These are phyloP conservation scores for Nymphicus hollandicus DNA, from an alignment of 2,113 vertebrate species.

Conservation along the genomic window DNA sequence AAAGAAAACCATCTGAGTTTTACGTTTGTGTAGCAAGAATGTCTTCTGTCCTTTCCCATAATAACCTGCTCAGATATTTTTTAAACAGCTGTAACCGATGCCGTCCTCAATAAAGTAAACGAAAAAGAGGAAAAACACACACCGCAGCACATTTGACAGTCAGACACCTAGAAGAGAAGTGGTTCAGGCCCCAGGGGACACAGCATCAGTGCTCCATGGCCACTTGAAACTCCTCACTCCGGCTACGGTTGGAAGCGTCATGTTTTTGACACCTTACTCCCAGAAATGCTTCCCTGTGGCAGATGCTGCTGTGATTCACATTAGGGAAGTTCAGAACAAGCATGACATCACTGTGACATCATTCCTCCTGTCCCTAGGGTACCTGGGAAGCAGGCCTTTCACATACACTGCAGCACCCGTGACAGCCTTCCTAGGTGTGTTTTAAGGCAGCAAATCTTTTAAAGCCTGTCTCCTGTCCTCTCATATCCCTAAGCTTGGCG, in stretches of 20 bases:
- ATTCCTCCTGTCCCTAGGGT: not conserved
- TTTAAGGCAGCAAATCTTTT: not conserved
- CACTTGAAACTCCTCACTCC: not conserved
- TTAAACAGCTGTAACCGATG: slow-evolving; percentile 28
- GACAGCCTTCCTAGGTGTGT: rapidly evolving
- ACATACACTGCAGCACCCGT: not conserved
- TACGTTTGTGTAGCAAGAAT: not conserved
- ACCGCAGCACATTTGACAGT: not conserved
- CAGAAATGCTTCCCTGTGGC: not conserved
- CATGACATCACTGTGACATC: not conserved
- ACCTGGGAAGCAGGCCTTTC: not conserved
- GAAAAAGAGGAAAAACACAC: not conserved
- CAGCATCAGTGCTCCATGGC: rapidly evolving
- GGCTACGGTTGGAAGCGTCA: not conserved
- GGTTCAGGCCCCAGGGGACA: not conserved
- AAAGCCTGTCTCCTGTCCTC: not conserved
- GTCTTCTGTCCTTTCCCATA: slow-evolving; percentile 28
- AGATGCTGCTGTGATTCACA: slow-evolving; percentile 3
- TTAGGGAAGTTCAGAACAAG: not conserved
- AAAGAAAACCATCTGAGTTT: slow-evolving; percentile 31
- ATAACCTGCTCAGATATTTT: slow-evolving; percentile 41
- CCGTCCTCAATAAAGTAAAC: not conserved
- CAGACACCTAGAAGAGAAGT: slow-evolving; percentile 36
- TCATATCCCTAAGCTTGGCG: not conserved
- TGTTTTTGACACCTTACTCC: slow-evolving; percentile 18